Evolutionary conservation across 2,888 invertebrate genomes (phyloP), one percentile per base, ranked within the genome.

Genomic region (Cataglyphis albicans): DNA sequence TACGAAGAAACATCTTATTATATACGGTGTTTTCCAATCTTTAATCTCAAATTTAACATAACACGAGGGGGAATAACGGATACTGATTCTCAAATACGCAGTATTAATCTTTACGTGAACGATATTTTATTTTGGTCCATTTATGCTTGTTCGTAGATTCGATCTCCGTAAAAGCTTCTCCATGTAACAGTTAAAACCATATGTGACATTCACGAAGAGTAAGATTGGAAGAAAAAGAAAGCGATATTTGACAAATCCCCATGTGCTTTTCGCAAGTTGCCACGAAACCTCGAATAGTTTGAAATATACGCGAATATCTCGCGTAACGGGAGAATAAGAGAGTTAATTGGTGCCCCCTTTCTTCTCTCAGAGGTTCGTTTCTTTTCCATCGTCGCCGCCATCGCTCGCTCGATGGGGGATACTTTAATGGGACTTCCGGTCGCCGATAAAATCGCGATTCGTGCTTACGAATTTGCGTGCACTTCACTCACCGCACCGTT

Each of bases 281-380:
- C 29, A 41, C 68, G 63, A 75, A 44, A 82, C 38, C 70, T 55
- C 25, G 68, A 84, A 84, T 82, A 83, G 74, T 85, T 83, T 7
- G 64, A 32, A 59, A 73, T 75, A 29, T 29, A 29, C 29, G 29
- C 29, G 29, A 29, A 29, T 29, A 65, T 73, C 65, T 59, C 52
- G 29, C 32, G n/a, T 59, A 84, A 48, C 63, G 61, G 25, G 29
- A 32, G 57, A 44, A 85, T 88, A 88, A 90, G 88, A 86, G 88
- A 89, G 89, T 84, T 91, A 91, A 91, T 91, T 89, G 90, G 89
- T 86, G 84, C 74, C 21, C 76, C 59, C 65, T 76, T 63, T 86
- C 86, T 81, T 15, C 74, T 64, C 59, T 76, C 67, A 86, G 84
- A 86, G 72, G 48, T 59, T 38, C 61, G 74, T 73, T 80, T 65